Evolutionary conservation across 2,888 invertebrate genomes (phyloP).

Genomic region (Ennomos erosarius): DNA sequence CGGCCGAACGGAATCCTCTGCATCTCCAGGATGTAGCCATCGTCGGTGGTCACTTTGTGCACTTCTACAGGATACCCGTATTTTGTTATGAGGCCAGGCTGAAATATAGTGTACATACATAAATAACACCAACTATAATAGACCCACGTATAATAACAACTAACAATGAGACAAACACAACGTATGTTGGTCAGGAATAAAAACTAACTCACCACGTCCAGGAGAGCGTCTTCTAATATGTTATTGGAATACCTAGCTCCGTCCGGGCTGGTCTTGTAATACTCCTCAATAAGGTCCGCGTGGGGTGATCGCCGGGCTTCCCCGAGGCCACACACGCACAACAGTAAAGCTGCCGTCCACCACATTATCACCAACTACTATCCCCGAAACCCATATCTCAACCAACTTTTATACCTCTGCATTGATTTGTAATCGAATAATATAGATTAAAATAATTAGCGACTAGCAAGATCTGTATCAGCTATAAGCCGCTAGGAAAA

Average conservation of each 20-base stretch:
- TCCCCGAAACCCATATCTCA: slow-evolving; percentile 7
- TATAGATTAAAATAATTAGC: slow-evolving; percentile 29
- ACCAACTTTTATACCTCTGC: slow-evolving; percentile 30
- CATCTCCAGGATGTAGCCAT: slow-evolving; percentile 53
- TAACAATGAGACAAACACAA: too few species aligned
- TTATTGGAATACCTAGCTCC: slow-evolving; percentile 49
- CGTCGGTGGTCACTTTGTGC: slow-evolving; percentile 51
- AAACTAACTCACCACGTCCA: slow-evolving; percentile 56
- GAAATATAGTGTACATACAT: neutral
- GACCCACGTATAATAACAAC: too few species aligned
- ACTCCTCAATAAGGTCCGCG: slow-evolving; percentile 47
- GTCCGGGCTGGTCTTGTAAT: slow-evolving; percentile 38
- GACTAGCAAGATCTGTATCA: slow-evolving; percentile 29
- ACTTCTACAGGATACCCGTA: slow-evolving; percentile 52
- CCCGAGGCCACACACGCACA: slow-evolving; percentile 31
- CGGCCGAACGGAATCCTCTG: slow-evolving; percentile 53
- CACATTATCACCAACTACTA: slow-evolving; percentile 26
- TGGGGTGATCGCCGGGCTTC: slow-evolving; percentile 46
- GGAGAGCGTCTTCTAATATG: slow-evolving; percentile 54
- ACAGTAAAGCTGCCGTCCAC: slow-evolving; percentile 30
- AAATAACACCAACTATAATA: too few species aligned
- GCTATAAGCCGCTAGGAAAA: slow-evolving; percentile 17
- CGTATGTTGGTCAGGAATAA: too few species aligned
- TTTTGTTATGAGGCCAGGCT: slow-evolving; percentile 50
- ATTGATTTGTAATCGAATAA: slow-evolving; percentile 27